Evolutionary conservation across 1,140 invertebrate species (phyloP), one percentile per base, ranked within the genome.

Genomic region (Bombus difficillimus): DNA sequence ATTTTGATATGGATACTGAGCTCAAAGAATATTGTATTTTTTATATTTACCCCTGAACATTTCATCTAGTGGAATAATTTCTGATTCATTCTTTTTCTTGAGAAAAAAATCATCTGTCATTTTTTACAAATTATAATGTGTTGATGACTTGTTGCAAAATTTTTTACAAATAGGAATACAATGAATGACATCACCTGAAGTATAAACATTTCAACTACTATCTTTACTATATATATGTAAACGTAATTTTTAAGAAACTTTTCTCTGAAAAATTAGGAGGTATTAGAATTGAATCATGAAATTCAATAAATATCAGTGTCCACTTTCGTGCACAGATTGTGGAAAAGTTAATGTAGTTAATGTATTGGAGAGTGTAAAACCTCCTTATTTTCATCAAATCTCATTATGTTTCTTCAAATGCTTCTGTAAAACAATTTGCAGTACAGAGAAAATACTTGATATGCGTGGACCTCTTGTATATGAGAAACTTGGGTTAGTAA

Each of bases 41-140:
- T 66, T 68, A 37, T 32, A 37, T 62, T 68, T 89, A 93, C 92
- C 90, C 69, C 84, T 72, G n/a, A 93, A 93, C 88, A 93, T 92
- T 64, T 87, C 86, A 34, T 89, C 66, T n/a, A 93, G 84, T 9
- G 93, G 85, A 41, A 91, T 43, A 73, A 86, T n/a, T 68, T 89
- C 74, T 62, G 59, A 75, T 74, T 82, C 72, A 74, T 75, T 39
- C 15, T n/a, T 83, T 72, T 62, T 76, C 15, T 37, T 69, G 4
- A 53, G 13, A n/a, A 43, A 22, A n/a, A 76, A 57, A 18, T 86
- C 71, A 3, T 76, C 18, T 12, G 39, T 41, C 1, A 18, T 66
- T 34, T 47, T 59, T 47, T 34, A 41, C 25, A 25, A 39, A 41
- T 28, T 5, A 39, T 18, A 57, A 74, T 53, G 13, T 13, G 4